These are phyloP conservation scores for Sturmia bella DNA, from an alignment of 2,888 invertebrate genomes.

Conservation along the genomic window DNA sequence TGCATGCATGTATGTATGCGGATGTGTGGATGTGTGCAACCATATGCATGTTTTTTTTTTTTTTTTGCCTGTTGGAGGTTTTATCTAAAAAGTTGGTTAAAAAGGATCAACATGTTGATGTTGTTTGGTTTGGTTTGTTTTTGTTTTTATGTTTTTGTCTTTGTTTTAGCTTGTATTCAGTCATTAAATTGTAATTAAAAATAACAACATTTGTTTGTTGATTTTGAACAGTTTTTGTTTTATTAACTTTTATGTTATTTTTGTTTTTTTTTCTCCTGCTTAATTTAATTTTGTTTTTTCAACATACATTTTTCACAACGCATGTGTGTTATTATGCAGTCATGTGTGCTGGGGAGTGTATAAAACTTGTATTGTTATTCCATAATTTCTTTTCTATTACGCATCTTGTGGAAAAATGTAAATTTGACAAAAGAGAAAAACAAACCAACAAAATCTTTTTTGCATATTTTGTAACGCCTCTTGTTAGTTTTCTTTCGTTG, in stretches of 20 bases:
- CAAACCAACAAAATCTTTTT: conserved; percentile 55
- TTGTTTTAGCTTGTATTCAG: conserved; percentile 51
- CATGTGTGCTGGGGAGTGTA: conserved; percentile 26
- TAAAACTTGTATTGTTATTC: conserved; percentile 34
- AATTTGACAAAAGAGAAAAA: conserved; percentile 26
- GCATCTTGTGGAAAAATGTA: conserved; percentile 61
- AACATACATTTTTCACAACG: conserved; percentile 16
- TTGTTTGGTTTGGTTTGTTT: conserved; percentile 39
- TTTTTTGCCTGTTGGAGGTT: not conserved
- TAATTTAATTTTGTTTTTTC: conserved; percentile 40
- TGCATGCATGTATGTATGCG: not conserved
- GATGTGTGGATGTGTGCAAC: not conserved
- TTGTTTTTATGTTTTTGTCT: conserved; percentile 10
- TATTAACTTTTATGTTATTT: conserved; percentile 47
- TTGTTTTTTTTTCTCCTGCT: conserved; percentile 13
- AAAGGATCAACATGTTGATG: conserved; percentile 61
- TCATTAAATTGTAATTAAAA: conserved; percentile 69
- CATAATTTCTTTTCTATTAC: conserved; percentile 64
- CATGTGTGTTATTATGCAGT: conserved; percentile 1
- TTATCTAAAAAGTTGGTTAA: conserved; percentile 49
- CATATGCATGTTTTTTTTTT: too few species aligned
- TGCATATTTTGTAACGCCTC: conserved; percentile 69
- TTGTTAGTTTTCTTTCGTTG: conserved; percentile 36
- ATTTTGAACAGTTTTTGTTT: conserved; percentile 59
- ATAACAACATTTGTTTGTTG: conserved; percentile 61